Base-by-base conservation (phyloP, 2,113 vertebrate genomes). In the Esox niger region DNA sequence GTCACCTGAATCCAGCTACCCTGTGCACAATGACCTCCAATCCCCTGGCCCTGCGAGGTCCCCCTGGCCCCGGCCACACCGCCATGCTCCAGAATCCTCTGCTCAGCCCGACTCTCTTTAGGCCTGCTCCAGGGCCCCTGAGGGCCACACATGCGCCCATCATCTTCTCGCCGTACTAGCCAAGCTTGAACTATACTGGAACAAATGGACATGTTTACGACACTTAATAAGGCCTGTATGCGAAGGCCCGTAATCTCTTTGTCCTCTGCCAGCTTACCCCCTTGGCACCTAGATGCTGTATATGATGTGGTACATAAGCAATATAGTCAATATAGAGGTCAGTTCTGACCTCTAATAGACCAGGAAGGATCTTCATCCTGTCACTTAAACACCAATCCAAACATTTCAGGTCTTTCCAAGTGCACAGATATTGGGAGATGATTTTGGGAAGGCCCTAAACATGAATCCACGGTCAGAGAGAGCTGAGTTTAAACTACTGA, bases 81-180 rank as follows among this genome's bases (percentile, higher is more conserved):
- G 79, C 94, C 64, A 88, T 98, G 82, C 90, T 96, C 84, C 94
- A 96, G 30, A 87, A 93, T 25, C 94, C 95, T 0, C 81, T 98
- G 79, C 90, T 98, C 55, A 94, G 93, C 85, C 94, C 96, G 61
- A 90, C 94, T 2, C 92, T 98, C 61, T 97, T 98, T 78, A 93
- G 95, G 63, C 90, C 95, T 52, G 90, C 94, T 0, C 91, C 93
- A 0, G 91, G 94, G 64, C 92, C 94, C 0, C 78, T 97, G 73
- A 92, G 94, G 69, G 84, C 94, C 43, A 88, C 94, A 1, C 91
- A 95, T 0, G 82, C 93, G 33, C 93, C 95, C 65, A 93, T 98
- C 1, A 91, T 98, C 79, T 97, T 98, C 52, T 88, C 95, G 0
- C 96, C 95, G 54, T 98, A 95, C 84, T 97, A 94, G 74, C 73